Base-by-base conservation (phyloP, 2,797 vertebrate genomes). In the Tenualosa thibaudeaui region DNA sequence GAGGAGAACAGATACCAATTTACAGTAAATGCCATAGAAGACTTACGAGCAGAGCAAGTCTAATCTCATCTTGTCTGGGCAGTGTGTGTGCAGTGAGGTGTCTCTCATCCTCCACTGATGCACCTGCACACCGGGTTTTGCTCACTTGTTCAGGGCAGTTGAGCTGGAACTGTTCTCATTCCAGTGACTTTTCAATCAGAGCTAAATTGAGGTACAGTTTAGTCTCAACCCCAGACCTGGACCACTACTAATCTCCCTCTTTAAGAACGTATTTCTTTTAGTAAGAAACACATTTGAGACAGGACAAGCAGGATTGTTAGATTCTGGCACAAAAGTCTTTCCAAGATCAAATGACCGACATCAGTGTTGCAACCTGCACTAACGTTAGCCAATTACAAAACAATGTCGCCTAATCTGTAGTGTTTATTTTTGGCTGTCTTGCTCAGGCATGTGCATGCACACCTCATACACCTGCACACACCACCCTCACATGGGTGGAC, bases 31-130 rank as follows among this genome's bases (percentile, higher is more conserved):
- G 68, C 68, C 31, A 71, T 4, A 40, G 71, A 22, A 78, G 71
- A 78, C 71, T 78, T 78, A 78, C 8, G 71, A 46, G 71, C 71
- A 43, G 17, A 46, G 71, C 71, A 43, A 7, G 37, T 78, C 71
- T 17, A 40, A 78, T 43, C 71, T 78, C 71, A 17, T 43, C 40
- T 43, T 46, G 37, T 78, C 71, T 46, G 15, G 17, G 40, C 40
- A 43, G 17, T 43, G 19, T 8, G 37, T 43, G 40, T 22, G 71
- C 71, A 78, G 26, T 17, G 62, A 68, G 65, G 13, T 71, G 31
- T 37, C 3, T 71, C 65, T 4, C 13, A 31, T 15, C 31, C 26
- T 40, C 31, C 15, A 15, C 40, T 37, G 37, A 6, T 37, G 65
- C 31, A 40, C 26, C 65, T 40, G 65, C 5, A 13, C 15, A 31